Base-by-base conservation (phyloP, 2,888 invertebrate genomes). In the Synergus itoensis region DNA sequence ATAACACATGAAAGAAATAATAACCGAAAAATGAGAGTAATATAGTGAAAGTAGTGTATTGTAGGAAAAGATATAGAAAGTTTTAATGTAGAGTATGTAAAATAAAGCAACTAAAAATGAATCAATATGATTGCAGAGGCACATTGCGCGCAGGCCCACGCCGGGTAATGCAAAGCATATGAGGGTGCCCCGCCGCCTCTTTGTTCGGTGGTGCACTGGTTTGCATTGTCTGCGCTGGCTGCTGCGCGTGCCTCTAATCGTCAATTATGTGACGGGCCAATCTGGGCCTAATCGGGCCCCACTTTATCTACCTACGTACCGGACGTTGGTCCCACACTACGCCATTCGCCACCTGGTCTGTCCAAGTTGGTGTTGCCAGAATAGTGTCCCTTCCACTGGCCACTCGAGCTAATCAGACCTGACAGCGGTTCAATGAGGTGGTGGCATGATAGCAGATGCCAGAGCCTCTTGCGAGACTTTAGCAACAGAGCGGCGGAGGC, bases 201-300 rank as follows among this genome's bases (percentile, higher is more conserved):
- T 89, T 87, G 85, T 90, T 90, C 88, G 91, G 91, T 89, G 91
- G 89, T 89, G 89, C 89, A 90, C 90, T 90, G 89, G 90, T 91
- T 92, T 92, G 92, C 92, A 92, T 92, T 92, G 92, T 92, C 92
- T 92, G 92, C 92, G 92, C 91, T 91, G 92, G 91, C 92, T 90
- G 91, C 91, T 91, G 91, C 91, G 92, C 92, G 91, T 91, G 91
- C 91, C 91, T 91, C 91, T 90, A 89, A 76, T 88, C 91, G 90
- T 91, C 90, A 89, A 90, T 90, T 88, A 86, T 87, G 87, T 87
- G 89, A 88, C 85, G 88, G 88, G 87, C 87, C 87, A 85, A 87
- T 84, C 84, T 81, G 87, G 88, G 86, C 88, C 88, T 86, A 86
- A 87, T 88, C 88, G 88, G 89, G 88, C 83, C 88, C 88, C 84